These are phyloP conservation scores for Aphidius gifuensis DNA, from an alignment of 1,140 invertebrate genomes.

Conservation along the genomic window DNA sequence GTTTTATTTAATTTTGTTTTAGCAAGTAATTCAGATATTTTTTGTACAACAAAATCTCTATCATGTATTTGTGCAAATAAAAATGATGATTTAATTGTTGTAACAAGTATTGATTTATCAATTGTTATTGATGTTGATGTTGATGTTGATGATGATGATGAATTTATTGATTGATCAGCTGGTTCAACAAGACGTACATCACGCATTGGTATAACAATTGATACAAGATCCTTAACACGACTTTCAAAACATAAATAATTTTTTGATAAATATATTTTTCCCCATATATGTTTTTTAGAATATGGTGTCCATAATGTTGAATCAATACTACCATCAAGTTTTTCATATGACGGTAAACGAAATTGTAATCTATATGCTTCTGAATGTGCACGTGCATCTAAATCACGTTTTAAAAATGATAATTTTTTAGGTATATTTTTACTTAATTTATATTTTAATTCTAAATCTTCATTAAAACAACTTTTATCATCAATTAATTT, in stretches of 20 bases:
- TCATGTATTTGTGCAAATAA: slow-evolving; percentile 87
- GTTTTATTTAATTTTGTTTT: slow-evolving; percentile 45
- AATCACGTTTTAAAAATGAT: slow-evolving; percentile 87
- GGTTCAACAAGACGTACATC: slow-evolving; percentile 74
- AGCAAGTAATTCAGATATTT: slow-evolving; percentile 82
- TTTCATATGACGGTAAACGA: slow-evolving; percentile 81
- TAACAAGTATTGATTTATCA: slow-evolving; percentile 84
- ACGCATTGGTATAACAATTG: slow-evolving; percentile 83
- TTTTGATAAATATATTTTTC: slow-evolving; percentile 88
- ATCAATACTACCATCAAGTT: slow-evolving; percentile 88
- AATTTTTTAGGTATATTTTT: slow-evolving; percentile 68
- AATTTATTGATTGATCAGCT: slow-evolving; percentile 61
- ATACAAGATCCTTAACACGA: slow-evolving; percentile 80
- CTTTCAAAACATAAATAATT: slow-evolving; percentile 97
- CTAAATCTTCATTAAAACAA: slow-evolving; percentile 80
- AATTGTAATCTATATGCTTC: slow-evolving; percentile 82
- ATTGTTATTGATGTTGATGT: slow-evolving; percentile 58
- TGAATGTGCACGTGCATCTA: slow-evolving; percentile 91
- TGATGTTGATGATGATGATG: slow-evolving; percentile 44
- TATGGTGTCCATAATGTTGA: slow-evolving; percentile 94
- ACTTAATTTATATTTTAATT: slow-evolving; percentile 75
- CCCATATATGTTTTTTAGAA: slow-evolving; percentile 85
- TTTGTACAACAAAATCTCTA: slow-evolving; percentile 83
- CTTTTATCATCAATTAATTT: slow-evolving; percentile 84
- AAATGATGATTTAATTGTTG: slow-evolving; percentile 79